Conservation (phyloP, 1,140 invertebrate species). For the Heliconius hewitsoni region DNA sequence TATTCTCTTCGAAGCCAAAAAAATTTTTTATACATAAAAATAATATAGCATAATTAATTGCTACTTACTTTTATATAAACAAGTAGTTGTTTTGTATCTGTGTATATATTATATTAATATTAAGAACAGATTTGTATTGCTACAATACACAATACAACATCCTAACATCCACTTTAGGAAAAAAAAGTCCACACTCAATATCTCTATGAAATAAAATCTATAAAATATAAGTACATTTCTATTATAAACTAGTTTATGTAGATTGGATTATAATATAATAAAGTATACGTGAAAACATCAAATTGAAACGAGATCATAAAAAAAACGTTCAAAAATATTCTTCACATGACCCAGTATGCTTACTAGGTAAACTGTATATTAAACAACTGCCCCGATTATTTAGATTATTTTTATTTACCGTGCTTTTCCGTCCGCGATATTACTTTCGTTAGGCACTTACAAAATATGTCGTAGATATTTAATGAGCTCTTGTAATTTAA, state of each 20-base stretch:
- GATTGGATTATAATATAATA: not conserved
- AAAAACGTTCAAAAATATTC: conserved; percentile 8
- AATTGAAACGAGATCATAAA: not conserved
- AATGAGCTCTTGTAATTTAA: conserved; percentile 16
- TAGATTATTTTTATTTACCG: conserved; percentile 23
- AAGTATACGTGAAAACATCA: not conserved
- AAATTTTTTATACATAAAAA: too few relatives aligned
- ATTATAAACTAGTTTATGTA: not conserved
- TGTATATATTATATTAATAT: too few relatives aligned
- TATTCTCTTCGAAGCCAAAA: too few relatives aligned
- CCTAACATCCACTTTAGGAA: too few relatives aligned
- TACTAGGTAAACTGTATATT: conserved; percentile 22
- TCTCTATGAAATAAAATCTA: too few relatives aligned
- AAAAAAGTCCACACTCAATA: too few relatives aligned
- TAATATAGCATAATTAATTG: too few relatives aligned
- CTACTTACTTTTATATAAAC: too few relatives aligned
- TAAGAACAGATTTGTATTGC: too few relatives aligned
- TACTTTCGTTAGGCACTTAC: conserved; percentile 27
- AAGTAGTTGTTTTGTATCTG: too few relatives aligned
- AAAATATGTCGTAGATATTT: conserved; percentile 10
- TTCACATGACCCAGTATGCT: conserved; percentile 20
- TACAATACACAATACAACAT: too few relatives aligned
- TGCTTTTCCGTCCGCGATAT: conserved; percentile 18
- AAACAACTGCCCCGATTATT: conserved; percentile 11
- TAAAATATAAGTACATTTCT: too few relatives aligned